Conservation (phyloP, 2,797 vertebrate genomes). For the Monodelphis domestica region DNA sequence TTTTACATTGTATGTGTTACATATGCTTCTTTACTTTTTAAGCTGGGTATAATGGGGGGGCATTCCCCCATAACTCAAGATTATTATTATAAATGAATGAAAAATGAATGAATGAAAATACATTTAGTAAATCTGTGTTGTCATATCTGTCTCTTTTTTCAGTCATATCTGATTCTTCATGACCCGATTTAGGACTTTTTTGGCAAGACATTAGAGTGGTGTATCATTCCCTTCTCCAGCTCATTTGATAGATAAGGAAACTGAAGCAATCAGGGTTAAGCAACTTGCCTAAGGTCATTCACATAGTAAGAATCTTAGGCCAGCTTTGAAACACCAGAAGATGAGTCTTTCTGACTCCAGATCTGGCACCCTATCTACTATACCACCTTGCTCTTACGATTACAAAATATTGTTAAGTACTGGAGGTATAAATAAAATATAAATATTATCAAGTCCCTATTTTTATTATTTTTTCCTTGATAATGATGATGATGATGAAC, state of each 20-base stretch:
- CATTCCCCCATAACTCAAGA: background rate
- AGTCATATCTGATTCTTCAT: too few relatives aligned
- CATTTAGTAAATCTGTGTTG: background rate
- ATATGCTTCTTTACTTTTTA: background rate
- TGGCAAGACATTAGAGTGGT: too few relatives aligned
- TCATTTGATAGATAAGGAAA: too few relatives aligned
- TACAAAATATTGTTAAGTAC: background rate
- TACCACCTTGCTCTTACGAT: too few relatives aligned
- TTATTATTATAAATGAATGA: background rate
- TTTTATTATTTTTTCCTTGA: background rate
- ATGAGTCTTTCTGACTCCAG: background rate
- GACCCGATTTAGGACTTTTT: too few relatives aligned
- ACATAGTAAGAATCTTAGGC: too few relatives aligned
- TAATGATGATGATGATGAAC: background rate
- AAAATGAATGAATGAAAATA: background rate
- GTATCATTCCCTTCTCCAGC: too few relatives aligned
- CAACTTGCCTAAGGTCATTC: too few relatives aligned
- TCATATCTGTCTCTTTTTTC: too few relatives aligned
- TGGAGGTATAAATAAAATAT: background rate
- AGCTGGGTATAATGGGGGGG: background rate
- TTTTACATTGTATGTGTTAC: background rate
- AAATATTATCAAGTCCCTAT: background rate
- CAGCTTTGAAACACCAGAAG: too few relatives aligned
- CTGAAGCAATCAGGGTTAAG: too few relatives aligned
- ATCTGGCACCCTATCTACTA: too few relatives aligned